Percentiles rank a stretch among this genome's conserved stretches.
Conservation (phyloP, 2,113 vertebrate species). For the Apodemus sylvaticus region DNA sequence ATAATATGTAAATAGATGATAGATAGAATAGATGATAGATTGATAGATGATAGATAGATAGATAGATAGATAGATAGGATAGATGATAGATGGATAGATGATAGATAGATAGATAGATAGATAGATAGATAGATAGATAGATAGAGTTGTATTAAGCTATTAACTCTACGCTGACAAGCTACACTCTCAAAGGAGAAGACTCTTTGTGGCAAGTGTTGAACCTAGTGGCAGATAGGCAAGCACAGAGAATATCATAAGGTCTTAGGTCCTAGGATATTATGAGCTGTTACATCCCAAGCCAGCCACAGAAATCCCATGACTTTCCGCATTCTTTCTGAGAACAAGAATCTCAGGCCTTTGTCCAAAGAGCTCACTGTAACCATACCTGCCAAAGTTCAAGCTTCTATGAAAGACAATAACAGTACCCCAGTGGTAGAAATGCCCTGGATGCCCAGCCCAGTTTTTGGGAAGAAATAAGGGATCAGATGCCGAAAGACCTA, state of each 20-base stretch:
- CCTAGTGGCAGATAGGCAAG: neutral
- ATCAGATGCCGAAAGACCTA: slow-evolving; percentile 64
- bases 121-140: neutral
- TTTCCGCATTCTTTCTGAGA: neutral
- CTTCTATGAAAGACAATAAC: slow-evolving; percentile 24
- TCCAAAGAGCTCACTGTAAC: neutral
- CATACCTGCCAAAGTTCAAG: slow-evolving; percentile 38
- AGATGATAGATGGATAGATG: neutral
- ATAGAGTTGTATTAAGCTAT: too few relatives aligned
- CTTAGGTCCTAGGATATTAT: neutral
- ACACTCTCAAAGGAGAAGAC: neutral
- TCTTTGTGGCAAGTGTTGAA: neutral
- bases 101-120: neutral
- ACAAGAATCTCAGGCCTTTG: neutral
- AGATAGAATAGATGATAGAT: neutral
- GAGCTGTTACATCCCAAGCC: neutral
- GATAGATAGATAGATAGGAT: neutral
- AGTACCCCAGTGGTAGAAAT: neutral
- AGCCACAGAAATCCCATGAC: neutral
- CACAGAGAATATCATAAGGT: neutral
- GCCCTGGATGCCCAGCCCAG: neutral
- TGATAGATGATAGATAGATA: too few relatives aligned
- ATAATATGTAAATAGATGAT: neutral
- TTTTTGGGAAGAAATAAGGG: slow-evolving; percentile 23
- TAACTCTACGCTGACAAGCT: neutral